Base-by-base conservation (phyloP, 2,888 invertebrate species). In the Drosophila aldrichi region DNA sequence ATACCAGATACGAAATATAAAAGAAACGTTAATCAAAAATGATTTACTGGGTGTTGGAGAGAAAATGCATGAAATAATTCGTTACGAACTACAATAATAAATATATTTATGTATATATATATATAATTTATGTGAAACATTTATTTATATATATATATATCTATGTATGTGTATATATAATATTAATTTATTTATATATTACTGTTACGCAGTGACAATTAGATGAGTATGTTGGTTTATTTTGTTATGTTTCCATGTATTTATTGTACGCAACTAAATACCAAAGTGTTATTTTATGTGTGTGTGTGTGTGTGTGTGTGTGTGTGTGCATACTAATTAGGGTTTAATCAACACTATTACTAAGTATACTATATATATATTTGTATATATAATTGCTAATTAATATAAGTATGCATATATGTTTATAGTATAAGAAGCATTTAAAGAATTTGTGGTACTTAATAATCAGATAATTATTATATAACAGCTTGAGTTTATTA, bases 61-160 rank as follows among this genome's bases (percentile, higher is more conserved):
- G n/a, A 54, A 72, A 67, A 65, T 65, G 64, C 46, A 67, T 70
- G 55, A 58, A 71, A 71, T 61, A 43, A 49, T 75, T 66, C 57
- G 18, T 46, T 44, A 54, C 72, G 34, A 60, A 82, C 84, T 88
- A 84, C 86, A 77, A 62, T 60, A 64, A 68, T 63, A 48, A n/a
- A 6, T 48, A 58, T 76, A 73, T 78, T 70, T 72, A 62, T 72
- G 44, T 49, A 20, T 57, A 43, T 55, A 40, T 36, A 57, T 75
- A 64, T 16, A 36, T 36, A 14, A 14, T 34, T 88, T 86, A 81
- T 86, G 85, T 80, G 87, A 88, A 88, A 88, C 81, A 86, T 85
- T 85, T 85, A 85, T 85, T 88, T 40, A 34, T 60, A 32, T 57
- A 22, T 74, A 58, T 59, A 63, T 78, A 73, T 49, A 43, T 34